Conservation (phyloP, 1,140 invertebrate genomes). For the Euglossa dilemma region DNA sequence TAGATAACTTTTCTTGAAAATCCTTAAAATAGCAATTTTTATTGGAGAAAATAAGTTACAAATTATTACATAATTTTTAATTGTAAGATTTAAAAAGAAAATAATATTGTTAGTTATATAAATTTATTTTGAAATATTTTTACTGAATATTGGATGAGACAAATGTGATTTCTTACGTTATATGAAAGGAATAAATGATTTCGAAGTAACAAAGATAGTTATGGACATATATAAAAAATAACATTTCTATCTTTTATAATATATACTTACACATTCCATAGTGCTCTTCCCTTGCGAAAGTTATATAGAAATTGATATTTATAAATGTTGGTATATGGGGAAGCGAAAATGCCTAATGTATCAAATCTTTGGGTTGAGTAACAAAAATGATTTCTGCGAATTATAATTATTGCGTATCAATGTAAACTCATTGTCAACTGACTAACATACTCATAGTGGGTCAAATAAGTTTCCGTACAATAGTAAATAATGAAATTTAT, state of each 20-base stretch:
- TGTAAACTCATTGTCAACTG: no score
- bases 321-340: no score
- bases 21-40: constrained; percentile 56
- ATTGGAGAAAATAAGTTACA: neutral
- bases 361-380: no score
- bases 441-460: no score
- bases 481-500: neutral
- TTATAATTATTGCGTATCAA: no score
- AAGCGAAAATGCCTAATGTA: no score
- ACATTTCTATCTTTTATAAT: neutral
- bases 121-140: constrained; percentile 57
- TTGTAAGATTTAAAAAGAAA: constrained; percentile 9
- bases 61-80: neutral
- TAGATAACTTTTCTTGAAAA: constrained; percentile 64
- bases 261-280: constrained; percentile 22
- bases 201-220: neutral
- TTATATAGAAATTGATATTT: neutral
- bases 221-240: neutral
- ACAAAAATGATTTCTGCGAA: no score
- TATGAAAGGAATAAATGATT: neutral
- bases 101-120: neutral
- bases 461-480: no score
- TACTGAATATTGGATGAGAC: constrained; percentile 39
- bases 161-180: constrained; percentile 23
- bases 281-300: neutral